Conservation (phyloP, 2,113 vertebrate genomes). For the Toxotes jaculatrix region DNA sequence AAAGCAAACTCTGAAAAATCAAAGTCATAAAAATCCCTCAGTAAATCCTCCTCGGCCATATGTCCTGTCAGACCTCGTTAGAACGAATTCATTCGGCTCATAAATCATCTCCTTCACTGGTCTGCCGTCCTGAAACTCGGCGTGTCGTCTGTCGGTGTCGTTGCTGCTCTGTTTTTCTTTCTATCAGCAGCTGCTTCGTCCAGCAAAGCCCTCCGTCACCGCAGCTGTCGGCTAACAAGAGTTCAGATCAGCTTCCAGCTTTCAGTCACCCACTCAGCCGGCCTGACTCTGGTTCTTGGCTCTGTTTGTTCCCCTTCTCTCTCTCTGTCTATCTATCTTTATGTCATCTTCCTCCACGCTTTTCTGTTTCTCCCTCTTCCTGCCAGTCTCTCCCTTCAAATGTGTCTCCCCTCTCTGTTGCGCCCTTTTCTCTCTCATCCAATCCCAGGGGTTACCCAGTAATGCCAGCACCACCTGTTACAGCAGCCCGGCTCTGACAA, state of each 20-base stretch:
- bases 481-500: slow-evolving; percentile 64
- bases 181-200: slow-evolving; percentile 59
- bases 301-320: neutral
- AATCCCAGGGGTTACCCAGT: slow-evolving; percentile 26
- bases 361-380: neutral
- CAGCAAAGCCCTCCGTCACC: slow-evolving; percentile 44
- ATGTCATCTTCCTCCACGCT: slow-evolving; percentile 24
- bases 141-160: slow-evolving; percentile 31
- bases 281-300: neutral
- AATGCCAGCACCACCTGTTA: slow-evolving; percentile 53
- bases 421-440: neutral
- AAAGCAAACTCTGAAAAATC: slow-evolving; percentile 35
- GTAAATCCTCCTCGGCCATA: slow-evolving; percentile 21
- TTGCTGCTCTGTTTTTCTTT: slow-evolving; percentile 41
- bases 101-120: slow-evolving; percentile 30
- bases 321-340: slow-evolving; percentile 14
- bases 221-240: slow-evolving; percentile 82
- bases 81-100: slow-evolving; percentile 31
- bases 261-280: slow-evolving; percentile 55
- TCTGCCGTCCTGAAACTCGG: slow-evolving; percentile 27
- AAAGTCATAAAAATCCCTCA: slow-evolving; percentile 24
- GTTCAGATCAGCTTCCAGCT: slow-evolving; percentile 74
- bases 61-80: slow-evolving; percentile 44
- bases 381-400: neutral
- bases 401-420: neutral